Conservation (phyloP, 2,113 vertebrate species). For the Sinosuthora webbiana region DNA sequence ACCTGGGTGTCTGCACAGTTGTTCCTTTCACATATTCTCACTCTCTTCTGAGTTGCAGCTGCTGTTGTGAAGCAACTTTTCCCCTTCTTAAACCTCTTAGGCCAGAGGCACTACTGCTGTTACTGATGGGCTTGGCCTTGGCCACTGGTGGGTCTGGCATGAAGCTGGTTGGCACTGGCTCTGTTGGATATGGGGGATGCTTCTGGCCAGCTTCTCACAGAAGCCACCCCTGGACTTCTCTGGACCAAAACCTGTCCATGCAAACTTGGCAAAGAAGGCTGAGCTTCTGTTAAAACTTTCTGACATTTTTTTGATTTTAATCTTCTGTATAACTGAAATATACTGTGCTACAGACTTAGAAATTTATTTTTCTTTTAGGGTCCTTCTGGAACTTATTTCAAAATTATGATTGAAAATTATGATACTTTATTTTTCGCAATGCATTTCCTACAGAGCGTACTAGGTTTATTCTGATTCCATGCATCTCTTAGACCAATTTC, state of each 20-base stretch:
- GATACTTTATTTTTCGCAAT: not conserved
- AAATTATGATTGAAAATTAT: too few relatives aligned
- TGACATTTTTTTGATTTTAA: fast-evolving
- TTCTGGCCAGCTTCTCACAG: not conserved
- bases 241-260: not conserved
- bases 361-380: not conserved
- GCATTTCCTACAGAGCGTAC: not conserved
- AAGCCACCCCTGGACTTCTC: not conserved
- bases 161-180: not conserved
- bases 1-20: not conserved
- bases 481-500: not conserved
- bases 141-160: not conserved
- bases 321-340: not conserved
- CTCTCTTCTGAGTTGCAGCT: not conserved
- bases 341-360: not conserved
- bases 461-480: not conserved
- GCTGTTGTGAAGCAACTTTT: not conserved
- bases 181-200: not conserved
- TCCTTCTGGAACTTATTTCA: not conserved
- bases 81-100: not conserved
- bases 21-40: not conserved
- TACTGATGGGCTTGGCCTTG: too few relatives aligned
- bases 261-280: not conserved
- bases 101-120: not conserved
- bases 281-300: not conserved